Percentiles rank a stretch among this genome's conserved stretches.
phyloP scores from a whole-genome alignment of 2,113 vertebrate genomes.

The Tautogolabrus adspersus region DNA sequence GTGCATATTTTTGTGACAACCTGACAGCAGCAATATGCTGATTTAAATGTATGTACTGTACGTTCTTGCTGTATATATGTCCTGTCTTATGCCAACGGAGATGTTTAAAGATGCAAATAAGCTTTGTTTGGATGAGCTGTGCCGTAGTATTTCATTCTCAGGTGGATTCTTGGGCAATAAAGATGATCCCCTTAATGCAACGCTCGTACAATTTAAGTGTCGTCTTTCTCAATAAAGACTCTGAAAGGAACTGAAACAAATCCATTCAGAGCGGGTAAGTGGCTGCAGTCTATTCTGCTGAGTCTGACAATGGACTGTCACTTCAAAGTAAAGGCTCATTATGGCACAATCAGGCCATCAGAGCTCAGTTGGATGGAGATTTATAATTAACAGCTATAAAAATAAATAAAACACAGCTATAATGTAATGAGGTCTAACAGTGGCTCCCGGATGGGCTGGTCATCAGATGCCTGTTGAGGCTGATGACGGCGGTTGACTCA shows the following conservation, averaged over 20 bases:
- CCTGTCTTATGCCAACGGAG: conserved; percentile 93
- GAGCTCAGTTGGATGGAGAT: conserved; percentile 69
- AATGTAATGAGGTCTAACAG: conserved; percentile 68
- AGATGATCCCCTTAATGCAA: conserved; percentile 93
- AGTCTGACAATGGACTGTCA: conserved; percentile 53
- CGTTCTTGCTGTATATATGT: conserved; percentile 91
- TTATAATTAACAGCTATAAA: conserved; percentile 67
- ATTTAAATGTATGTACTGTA: conserved; percentile 91
- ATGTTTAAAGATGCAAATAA: conserved; percentile 92
- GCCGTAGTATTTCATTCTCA: conserved; percentile 94
- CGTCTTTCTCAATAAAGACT: conserved; percentile 44
- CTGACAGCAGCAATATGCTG: conserved; percentile 86
- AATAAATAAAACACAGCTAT: conserved; percentile 10
- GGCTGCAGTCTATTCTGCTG: conserved; percentile 18
- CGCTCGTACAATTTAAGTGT: conserved; percentile 54
- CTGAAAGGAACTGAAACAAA: conserved; percentile 38
- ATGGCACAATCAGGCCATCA: conserved; percentile 60
- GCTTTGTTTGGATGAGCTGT: conserved; percentile 91
- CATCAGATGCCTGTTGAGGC: conserved; percentile 63
- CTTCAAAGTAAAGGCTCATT: conserved; percentile 45
- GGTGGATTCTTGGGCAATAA: conserved; percentile 99
- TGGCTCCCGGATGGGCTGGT: conserved; percentile 57
- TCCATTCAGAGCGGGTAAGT: conserved; percentile 53
- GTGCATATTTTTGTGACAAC: conserved; percentile 91
- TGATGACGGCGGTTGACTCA: conserved; percentile 41